A percentile compares a stretch with the other conserved stretches of the same genome.
These are phyloP conservation scores for Himalopsyche phryganea DNA, from an alignment of 1,140 invertebrate genomes.

Conservation along the genomic window DNA sequence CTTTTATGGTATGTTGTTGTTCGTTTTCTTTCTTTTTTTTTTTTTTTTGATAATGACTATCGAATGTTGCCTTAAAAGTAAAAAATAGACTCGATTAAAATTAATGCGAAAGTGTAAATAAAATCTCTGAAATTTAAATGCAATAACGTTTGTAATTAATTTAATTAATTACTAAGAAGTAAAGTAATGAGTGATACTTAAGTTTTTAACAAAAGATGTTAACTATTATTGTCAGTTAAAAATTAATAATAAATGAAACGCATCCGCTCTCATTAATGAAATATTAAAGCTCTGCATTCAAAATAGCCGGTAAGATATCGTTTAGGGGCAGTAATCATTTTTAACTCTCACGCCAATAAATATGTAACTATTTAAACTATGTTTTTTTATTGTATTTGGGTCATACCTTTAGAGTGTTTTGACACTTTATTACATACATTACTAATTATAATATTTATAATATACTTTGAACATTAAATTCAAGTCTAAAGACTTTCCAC, in stretches of 20 bases:
- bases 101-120: neutral
- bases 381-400: conserved; percentile 8
- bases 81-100: no score
- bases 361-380: neutral
- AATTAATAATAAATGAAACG: neutral
- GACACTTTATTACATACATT: conserved; percentile 9
- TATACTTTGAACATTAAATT: conserved; percentile 17
- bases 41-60: no score
- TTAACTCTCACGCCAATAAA: neutral
- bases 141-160: conserved; percentile 6
- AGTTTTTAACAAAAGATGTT: neutral
- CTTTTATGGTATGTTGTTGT: conserved; percentile 6
- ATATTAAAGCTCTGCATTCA: conserved; percentile 14
- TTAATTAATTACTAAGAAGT: neutral
- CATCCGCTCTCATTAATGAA: conserved; percentile 11
- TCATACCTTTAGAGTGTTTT: conserved; percentile 14
- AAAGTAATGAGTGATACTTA: neutral
- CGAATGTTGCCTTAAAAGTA: no score
- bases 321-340: neutral
- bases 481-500: conserved; percentile 20
- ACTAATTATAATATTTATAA: conserved; percentile 5
- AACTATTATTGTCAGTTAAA: neutral
- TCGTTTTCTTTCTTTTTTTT: no score
- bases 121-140: neutral
- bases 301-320: conserved; percentile 1